Percentiles rank a stretch among this genome's conserved stretches.
phyloP scores from a whole-genome alignment of 2,888 invertebrate species.

The Bursaphelenchus okinawaensis region DNA sequence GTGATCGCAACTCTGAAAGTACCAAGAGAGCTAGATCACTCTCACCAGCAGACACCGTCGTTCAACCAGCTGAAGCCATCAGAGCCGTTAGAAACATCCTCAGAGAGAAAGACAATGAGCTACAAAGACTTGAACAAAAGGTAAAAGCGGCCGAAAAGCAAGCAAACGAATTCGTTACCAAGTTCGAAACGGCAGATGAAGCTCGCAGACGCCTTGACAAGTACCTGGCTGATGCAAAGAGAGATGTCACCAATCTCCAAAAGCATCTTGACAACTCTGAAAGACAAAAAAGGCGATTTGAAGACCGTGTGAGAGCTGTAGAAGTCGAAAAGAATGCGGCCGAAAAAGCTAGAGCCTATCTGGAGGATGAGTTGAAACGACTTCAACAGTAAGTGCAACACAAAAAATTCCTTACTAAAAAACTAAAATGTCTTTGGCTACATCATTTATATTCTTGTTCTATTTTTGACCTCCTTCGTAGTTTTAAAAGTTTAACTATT shows the following conservation, averaged over 20 bases:
- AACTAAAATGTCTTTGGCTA: too few relatives aligned
- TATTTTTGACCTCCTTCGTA: too few relatives aligned
- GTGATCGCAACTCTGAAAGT: conserved; percentile 35
- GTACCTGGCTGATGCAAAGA: conserved; percentile 43
- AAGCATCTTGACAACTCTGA: conserved; percentile 49
- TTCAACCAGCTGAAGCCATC: conserved; percentile 51
- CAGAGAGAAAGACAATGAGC: conserved; percentile 53
- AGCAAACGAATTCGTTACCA: conserved; percentile 29
- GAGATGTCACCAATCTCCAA: conserved; percentile 43
- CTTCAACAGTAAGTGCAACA: conserved; percentile 39
- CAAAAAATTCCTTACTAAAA: too few relatives aligned
- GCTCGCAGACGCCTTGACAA: conserved; percentile 49
- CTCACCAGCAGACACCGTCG: conserved; percentile 45
- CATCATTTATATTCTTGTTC: too few relatives aligned
- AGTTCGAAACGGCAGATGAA: conserved; percentile 52
- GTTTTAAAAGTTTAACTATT: conserved; percentile 4
- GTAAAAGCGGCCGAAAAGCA: conserved; percentile 50
- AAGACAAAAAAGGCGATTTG: conserved; percentile 42
- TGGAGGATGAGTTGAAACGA: conserved; percentile 52
- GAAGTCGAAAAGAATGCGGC: conserved; percentile 47
- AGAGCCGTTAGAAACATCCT: conserved; percentile 48
- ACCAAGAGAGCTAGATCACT: conserved; percentile 50
- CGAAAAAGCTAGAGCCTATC: conserved; percentile 50
- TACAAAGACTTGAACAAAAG: conserved; percentile 51
- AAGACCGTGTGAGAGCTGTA: conserved; percentile 47